A percentile compares a stretch with the other conserved stretches of the same genome.
These are phyloP conservation scores for Caenorhabditis sp. DNA, from an alignment of 2,888 invertebrate species.

Conservation along the genomic window DNA sequence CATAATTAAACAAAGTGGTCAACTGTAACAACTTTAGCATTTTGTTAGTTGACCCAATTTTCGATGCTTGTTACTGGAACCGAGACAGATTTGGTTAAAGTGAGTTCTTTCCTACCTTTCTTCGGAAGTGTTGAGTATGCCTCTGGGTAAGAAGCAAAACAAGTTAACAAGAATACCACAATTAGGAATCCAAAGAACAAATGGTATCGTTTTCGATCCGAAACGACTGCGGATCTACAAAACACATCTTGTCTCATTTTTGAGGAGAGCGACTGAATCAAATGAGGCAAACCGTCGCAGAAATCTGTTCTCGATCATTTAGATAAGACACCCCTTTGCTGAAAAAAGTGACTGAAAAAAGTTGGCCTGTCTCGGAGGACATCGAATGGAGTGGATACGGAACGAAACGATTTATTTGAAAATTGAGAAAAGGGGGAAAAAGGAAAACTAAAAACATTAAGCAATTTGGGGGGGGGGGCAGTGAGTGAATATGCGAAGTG, in stretches of 20 bases:
- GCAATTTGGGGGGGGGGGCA: slow-evolving; percentile 30
- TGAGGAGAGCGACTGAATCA: background rate
- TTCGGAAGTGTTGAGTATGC: background rate
- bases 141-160: slow-evolving; percentile 3
- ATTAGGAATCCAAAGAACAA: background rate
- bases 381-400: slow-evolving; percentile 20
- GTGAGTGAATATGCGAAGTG: slow-evolving; percentile 51
- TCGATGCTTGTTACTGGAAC: no score
- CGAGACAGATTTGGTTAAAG: no score
- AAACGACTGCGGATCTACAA: background rate
- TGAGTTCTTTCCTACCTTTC: no score
- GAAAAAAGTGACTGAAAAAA: slow-evolving; percentile 1
- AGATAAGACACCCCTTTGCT: background rate
- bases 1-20: no score
- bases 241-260: slow-evolving; percentile 11
- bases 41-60: no score
- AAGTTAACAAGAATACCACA: background rate
- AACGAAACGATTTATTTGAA: slow-evolving; percentile 12
- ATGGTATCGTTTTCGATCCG: slow-evolving; percentile 3
- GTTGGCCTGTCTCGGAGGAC: background rate
- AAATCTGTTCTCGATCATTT: slow-evolving; percentile 1
- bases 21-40: no score
- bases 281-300: background rate
- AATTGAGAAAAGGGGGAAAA: background rate
- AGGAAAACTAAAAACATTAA: slow-evolving; percentile 3